Percentiles rank a stretch among this genome's conserved stretches.
These are phyloP conservation scores for Prionchulus punctatus DNA, from an alignment of 2,888 invertebrate genomes.

Conservation along the genomic window DNA sequence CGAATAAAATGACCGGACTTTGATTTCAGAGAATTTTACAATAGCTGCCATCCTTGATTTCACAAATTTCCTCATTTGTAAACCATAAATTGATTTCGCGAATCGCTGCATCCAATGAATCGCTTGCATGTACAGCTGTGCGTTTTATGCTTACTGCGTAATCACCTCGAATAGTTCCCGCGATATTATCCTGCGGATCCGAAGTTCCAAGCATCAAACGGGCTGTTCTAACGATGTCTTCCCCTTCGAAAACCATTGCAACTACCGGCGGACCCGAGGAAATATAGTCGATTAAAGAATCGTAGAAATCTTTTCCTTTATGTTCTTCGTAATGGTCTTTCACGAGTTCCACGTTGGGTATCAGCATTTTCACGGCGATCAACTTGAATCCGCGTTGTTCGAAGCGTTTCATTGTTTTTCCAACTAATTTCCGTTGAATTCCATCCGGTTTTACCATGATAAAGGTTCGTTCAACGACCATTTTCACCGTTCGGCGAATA, in stretches of 20 bases:
- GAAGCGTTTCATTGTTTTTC: slow-evolving; percentile 80
- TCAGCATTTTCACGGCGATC: slow-evolving; percentile 73
- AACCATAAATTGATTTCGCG: slow-evolving; percentile 91
- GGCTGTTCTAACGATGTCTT: slow-evolving; percentile 55
- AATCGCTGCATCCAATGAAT: slow-evolving; percentile 78
- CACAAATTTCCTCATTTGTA: slow-evolving; percentile 58
- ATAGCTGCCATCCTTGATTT: too few relatives aligned
- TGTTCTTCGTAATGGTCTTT: slow-evolving; percentile 45
- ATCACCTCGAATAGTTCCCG: slow-evolving; percentile 91
- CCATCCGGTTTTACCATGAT: slow-evolving; percentile 42
- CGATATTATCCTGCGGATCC: slow-evolving; percentile 35
- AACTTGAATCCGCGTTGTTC: slow-evolving; percentile 90
- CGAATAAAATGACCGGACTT: too few relatives aligned
- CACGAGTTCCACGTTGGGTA: not conserved
- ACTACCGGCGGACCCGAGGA: slow-evolving; percentile 52
- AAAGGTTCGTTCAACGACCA: slow-evolving; percentile 62
- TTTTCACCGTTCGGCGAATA: too few relatives aligned
- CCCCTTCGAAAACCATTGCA: slow-evolving; percentile 41
- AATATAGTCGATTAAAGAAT: slow-evolving; percentile 79
- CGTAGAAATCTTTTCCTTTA: slow-evolving; percentile 68
- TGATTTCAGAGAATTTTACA: too few relatives aligned
- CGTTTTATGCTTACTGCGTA: slow-evolving; percentile 79
- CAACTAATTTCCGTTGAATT: slow-evolving; percentile 84
- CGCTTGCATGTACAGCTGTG: slow-evolving; percentile 88
- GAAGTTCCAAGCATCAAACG: slow-evolving; percentile 87